These are phyloP conservation scores for Nibea albiflora DNA, from an alignment of 2,113 vertebrate species.

Conservation along the genomic window DNA sequence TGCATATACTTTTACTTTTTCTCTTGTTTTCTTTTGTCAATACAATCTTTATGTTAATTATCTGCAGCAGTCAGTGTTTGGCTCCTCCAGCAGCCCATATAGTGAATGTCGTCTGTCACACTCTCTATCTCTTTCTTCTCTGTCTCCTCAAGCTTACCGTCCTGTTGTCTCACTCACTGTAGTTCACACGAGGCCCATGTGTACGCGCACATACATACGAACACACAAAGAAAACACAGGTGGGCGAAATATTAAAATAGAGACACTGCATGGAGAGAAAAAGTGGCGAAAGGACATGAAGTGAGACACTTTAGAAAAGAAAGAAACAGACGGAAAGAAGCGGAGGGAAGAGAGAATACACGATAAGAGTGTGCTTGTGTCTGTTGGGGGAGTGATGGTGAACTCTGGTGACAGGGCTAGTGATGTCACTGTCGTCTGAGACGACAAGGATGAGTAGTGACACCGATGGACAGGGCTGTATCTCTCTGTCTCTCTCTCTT, in stretches of 20 bases:
- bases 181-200: not conserved
- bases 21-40: slow-evolving; percentile 13
- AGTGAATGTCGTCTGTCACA: slow-evolving; percentile 19
- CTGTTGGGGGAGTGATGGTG: slow-evolving; percentile 66
- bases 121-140: slow-evolving; percentile 37
- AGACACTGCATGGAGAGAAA: not conserved
- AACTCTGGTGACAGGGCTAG: slow-evolving; percentile 74
- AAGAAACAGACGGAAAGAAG: slow-evolving; percentile 51
- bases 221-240: not conserved
- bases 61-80: slow-evolving; percentile 17
- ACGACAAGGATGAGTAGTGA: slow-evolving; percentile 70
- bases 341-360: slow-evolving; percentile 42
- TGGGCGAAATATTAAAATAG: slow-evolving; percentile 2
- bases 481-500: slow-evolving; percentile 42
- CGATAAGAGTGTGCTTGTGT: slow-evolving; percentile 47
- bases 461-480: slow-evolving; percentile 63
- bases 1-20: slow-evolving; percentile 18
- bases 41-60: not conserved
- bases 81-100: slow-evolving; percentile 3
- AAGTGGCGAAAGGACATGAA: not conserved
- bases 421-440: slow-evolving; percentile 73
- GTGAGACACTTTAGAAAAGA: slow-evolving; percentile 18
- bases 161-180: not conserved
- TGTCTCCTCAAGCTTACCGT: slow-evolving; percentile 10
- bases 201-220: not conserved